Base-by-base conservation (phyloP, 1,140 invertebrate genomes). In the Magallana gigas region DNA sequence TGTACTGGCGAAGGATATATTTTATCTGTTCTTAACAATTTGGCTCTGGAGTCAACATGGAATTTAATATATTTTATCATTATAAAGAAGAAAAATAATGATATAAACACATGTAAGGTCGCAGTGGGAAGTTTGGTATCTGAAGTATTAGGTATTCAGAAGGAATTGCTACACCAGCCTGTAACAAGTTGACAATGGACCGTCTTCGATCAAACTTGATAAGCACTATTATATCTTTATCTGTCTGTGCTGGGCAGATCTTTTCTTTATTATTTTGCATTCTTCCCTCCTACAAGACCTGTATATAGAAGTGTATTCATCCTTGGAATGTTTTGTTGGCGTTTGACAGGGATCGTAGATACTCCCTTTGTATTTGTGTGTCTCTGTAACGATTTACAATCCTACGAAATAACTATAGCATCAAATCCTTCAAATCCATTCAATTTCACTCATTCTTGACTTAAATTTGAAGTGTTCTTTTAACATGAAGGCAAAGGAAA, bases 291-390 rank as follows among this genome's bases (percentile, higher is more conserved):
- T 29, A 29, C 1, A 29, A 29, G 14, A 23, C 23, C 5, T 76
- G 68, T 76, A 29, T 76, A 76, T 29, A 76, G 68, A 76, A 29
- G 68, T 76, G 9, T 29, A 36, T 76, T 76, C 68, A 76, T 76
- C 68, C 23, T 29, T 36, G 36, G 68, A 76, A 29, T 36, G 23
- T 29, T 12, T 12, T 76, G 68, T 76, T 23, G 9, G 68, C 23
- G 8, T 76, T 36, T 76, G 68, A 76, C 68, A 76, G 8, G 68
- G 68, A 76, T 29, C 23, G 14, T 36, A 76, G 68, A 76, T 76
- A 36, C 36, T 29, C 4, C 23, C 68, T 36, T 76, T 76, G 23
- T 76, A 29, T 76, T 76, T 76, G 29, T 76, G 68, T 36, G 18
- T 76, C 23, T 9, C 23, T 76, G 68, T 3, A 76, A 76, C 23